Base-by-base conservation (phyloP, 2,888 invertebrate species). In the Eristalis tenax region DNA sequence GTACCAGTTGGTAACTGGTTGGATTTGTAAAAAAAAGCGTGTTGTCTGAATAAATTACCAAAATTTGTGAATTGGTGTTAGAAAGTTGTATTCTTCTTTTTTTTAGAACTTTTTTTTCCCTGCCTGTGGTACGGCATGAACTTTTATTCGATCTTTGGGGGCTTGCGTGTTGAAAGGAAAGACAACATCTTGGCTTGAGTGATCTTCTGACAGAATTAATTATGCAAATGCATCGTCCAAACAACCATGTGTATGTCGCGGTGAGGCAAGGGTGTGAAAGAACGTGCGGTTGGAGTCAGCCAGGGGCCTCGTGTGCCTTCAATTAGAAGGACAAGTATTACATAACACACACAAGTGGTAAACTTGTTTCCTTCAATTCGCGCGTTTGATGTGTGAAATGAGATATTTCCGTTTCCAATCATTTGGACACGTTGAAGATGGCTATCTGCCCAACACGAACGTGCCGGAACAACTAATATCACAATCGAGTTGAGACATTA, bases 41-140 rank as follows among this genome's bases (percentile, higher is more conserved):
- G 82, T 82, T 82, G 40, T 76, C 8, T 71, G 82, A 13, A 82
- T 82, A 76, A 82, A 82, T 82, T 81, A 81, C 68, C 3, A 66
- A 15, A 6, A 28, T 70, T 66, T 79, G 57, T 66, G 66, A 73
- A 65, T 75, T 35, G 81, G 40, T 82, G 35, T 71, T 82, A 71
- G 76, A 82, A 82, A 76, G 82, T 76, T 70, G 71, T 59, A n/a
- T 22, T 59, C 43, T 66, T 59, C 18, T 66, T 66, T 43, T 74
- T 73, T 26, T n/a, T 69, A 4, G n/a, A n/a, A 50, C 18, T 5
- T 50, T 50, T 50, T 50, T 50, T 23, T 26, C 10, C 18, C 28
- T 50, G 50, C 2, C 8, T 0, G 50, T 22, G 8, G n/a, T 38
- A 18, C 18, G 50, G 35, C 61, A 23, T 18, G n/a, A 10, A 40